Evolutionary conservation across 2,888 invertebrate species (phyloP).

Genomic region (Archaeoteleia sp.): DNA sequence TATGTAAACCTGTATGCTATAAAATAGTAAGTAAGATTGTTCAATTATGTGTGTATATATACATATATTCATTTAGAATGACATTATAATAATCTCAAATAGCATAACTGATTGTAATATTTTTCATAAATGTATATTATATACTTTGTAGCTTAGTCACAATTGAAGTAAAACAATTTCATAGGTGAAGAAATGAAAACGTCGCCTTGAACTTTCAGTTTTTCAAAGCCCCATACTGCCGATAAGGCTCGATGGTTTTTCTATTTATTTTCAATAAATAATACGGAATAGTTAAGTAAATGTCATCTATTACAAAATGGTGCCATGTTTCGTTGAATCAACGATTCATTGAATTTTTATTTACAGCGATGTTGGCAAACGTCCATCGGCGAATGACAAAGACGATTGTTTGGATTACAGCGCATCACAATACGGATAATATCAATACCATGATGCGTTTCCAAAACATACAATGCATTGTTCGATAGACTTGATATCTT

Average conservation of each 20-base stretch:
- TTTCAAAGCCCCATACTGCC: constrained; percentile 44
- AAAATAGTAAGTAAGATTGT: no score
- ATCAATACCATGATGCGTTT: constrained; percentile 60
- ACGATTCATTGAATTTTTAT: constrained; percentile 57
- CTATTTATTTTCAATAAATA: constrained; percentile 71
- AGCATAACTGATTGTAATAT: no score
- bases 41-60: no score
- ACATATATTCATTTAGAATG: no score
- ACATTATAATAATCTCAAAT: no score
- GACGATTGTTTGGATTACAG: constrained; percentile 51
- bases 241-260: constrained; percentile 42
- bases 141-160: no score
- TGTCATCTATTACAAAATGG: constrained; percentile 61
- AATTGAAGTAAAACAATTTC: no score
- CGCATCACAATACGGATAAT: constrained; percentile 51
- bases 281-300: constrained; percentile 63
- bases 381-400: constrained; percentile 46
- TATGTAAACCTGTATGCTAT: no score
- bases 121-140: no score
- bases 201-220: no score
- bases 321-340: constrained; percentile 51
- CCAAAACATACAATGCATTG: constrained; percentile 51
- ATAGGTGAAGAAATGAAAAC: no score
- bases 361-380: constrained; percentile 55
- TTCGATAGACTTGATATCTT: constrained; percentile 36